Percentiles rank a stretch among this genome's conserved stretches.
phyloP scores from a whole-genome alignment of 2,888 invertebrate genomes.

The Agonopterix heracliana region DNA sequence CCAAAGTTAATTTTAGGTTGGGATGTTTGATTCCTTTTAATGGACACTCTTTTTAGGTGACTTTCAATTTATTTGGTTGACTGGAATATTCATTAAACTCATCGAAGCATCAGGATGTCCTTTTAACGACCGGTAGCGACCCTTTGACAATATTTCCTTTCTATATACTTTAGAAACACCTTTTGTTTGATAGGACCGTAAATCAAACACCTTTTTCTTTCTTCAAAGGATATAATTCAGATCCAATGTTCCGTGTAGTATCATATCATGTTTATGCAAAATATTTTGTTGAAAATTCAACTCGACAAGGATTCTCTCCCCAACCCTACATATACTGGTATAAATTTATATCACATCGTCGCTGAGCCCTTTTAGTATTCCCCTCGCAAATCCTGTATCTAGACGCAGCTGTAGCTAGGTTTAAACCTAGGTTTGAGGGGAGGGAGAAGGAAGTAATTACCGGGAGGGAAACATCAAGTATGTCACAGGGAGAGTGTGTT shows the following conservation, averaged over 20 bases:
- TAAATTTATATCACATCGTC: constrained; percentile 54
- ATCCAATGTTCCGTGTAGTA: neutral
- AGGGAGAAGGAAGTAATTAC: constrained; percentile 58
- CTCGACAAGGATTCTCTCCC: neutral
- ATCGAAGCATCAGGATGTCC: constrained; percentile 26
- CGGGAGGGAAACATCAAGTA: constrained; percentile 67
- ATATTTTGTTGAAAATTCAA: neutral
- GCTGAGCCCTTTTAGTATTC: constrained; percentile 64
- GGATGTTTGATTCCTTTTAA: constrained; percentile 67
- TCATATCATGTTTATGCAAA: neutral
- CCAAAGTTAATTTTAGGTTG: constrained; percentile 69
- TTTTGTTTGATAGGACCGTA: neutral
- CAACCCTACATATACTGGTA: constrained; percentile 27
- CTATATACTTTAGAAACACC: neutral
- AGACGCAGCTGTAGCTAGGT: constrained; percentile 55
- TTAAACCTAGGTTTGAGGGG: constrained; percentile 38
- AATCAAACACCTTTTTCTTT: neutral
- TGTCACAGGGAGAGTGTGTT: constrained; percentile 70
- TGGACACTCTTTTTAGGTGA: constrained; percentile 70
- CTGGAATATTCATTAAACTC: constrained; percentile 66
- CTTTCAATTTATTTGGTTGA: constrained; percentile 68
- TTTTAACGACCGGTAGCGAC: neutral
- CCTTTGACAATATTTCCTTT: neutral
- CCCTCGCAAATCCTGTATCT: constrained; percentile 64
- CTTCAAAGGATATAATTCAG: constrained; percentile 1